Evolutionary conservation across 1,140 invertebrate species (phyloP).

Genomic region (Goniozus legneri): DNA sequence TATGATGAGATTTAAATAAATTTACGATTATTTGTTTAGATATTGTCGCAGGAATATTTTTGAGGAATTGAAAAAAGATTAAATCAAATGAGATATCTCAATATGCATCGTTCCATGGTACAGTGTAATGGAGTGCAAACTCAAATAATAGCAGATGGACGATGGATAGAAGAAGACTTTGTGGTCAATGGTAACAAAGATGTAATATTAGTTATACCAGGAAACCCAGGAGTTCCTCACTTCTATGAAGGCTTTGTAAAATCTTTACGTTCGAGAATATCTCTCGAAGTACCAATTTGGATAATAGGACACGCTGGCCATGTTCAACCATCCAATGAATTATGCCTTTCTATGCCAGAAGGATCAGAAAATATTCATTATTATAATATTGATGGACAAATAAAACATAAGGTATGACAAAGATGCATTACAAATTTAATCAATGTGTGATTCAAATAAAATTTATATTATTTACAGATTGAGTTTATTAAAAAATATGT

Average conservation of each 20-base stretch:
- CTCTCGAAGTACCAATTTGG: conserved; percentile 66
- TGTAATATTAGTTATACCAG: conserved; percentile 60
- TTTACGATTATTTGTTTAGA: too few relatives aligned
- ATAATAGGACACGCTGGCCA: conserved; percentile 71
- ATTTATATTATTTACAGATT: conserved; percentile 41
- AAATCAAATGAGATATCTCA: too few relatives aligned
- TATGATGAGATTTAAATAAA: too few relatives aligned
- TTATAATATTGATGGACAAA: conserved; percentile 71
- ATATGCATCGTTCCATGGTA: conserved; percentile 59
- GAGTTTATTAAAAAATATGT: conserved; percentile 72
- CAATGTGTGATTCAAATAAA: conserved; percentile 7
- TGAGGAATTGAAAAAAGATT: too few relatives aligned
- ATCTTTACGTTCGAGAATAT: conserved; percentile 57
- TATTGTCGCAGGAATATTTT: too few relatives aligned
- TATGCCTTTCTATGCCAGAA: conserved; percentile 46
- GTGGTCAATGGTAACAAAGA: conserved; percentile 48
- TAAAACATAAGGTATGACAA: conserved; percentile 68
- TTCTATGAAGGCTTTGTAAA: conserved; percentile 73
- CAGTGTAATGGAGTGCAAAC: conserved; percentile 64
- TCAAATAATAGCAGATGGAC: conserved; percentile 64
- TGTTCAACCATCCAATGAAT: conserved; percentile 56
- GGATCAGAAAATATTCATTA: conserved; percentile 55
- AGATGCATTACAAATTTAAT: conserved; percentile 13
- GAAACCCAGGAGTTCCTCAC: conserved; percentile 67
- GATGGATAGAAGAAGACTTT: conserved; percentile 63